These are phyloP conservation scores for Edolisoma coerulescens DNA, from an alignment of 2,113 vertebrate genomes.

Conservation along the genomic window DNA sequence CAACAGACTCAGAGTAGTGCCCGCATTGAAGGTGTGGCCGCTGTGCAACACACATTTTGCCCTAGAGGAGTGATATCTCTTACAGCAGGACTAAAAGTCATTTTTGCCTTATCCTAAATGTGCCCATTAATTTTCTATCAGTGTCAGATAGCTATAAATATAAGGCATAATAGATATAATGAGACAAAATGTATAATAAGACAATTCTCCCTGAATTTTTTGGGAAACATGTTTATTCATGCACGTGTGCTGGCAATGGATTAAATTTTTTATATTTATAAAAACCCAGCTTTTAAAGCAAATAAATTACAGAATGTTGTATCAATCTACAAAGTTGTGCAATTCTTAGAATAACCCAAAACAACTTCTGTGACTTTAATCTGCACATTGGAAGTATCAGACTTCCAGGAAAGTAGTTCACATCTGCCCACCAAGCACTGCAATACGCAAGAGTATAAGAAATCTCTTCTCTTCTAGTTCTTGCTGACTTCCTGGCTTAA, in stretches of 20 bases:
- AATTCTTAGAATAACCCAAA: background rate
- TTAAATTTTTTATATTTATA: background rate
- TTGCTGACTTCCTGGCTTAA: background rate
- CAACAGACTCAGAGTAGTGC: background rate
- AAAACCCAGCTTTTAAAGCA: accelerated
- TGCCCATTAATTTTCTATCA: background rate
- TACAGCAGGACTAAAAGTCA: background rate
- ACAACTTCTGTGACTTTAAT: background rate
- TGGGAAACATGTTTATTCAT: accelerated
- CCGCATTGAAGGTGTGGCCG: accelerated
- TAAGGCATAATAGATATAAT: background rate
- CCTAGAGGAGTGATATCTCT: no score
- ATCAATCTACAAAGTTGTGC: background rate
- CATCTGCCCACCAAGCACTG: background rate
- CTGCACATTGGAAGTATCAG: background rate
- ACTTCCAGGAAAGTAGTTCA: background rate
- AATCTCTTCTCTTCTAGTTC: background rate
- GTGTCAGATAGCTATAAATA: background rate
- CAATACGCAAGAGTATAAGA: background rate
- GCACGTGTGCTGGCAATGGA: background rate
- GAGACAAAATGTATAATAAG: background rate
- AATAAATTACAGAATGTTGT: background rate
- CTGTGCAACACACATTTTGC: background rate
- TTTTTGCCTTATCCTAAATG: background rate
- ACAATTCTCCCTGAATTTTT: background rate